A percentile compares a stretch with the other conserved stretches of the same genome.
Evolutionary conservation across 2,797 vertebrate species (phyloP).

Genomic region (Otolemur crassicaudatus): DNA sequence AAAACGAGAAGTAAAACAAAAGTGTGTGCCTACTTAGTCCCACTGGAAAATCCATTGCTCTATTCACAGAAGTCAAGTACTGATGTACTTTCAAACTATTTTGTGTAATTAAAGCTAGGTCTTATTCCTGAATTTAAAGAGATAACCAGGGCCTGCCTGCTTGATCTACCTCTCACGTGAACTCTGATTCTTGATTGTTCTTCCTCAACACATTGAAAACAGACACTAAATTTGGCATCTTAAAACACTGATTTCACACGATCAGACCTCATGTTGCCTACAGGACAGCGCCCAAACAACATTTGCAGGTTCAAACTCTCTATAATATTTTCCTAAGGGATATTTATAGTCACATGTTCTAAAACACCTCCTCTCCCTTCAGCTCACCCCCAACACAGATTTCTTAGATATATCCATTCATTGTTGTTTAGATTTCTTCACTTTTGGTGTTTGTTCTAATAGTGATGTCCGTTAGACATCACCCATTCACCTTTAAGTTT

Average conservation of each 20-base stretch:
- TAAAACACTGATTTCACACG: not conserved
- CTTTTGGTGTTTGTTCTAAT: not conserved
- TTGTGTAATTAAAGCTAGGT: conserved; percentile 36
- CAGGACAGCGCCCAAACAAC: not conserved
- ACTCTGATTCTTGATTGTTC: not conserved
- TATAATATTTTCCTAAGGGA: not conserved
- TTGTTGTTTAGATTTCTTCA: not conserved
- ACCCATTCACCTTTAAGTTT: not conserved
- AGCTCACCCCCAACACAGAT: not conserved
- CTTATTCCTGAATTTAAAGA: conserved; percentile 5
- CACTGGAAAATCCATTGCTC: conserved; percentile 50
- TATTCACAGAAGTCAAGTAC: conserved; percentile 53
- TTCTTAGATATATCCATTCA: not conserved
- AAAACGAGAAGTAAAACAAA: conserved; percentile 69
- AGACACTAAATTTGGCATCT: not conserved
- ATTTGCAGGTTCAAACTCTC: not conserved
- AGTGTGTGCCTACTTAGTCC: conserved; percentile 45
- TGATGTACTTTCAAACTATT: conserved; percentile 59
- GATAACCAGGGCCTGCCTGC: not conserved
- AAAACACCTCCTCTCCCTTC: not conserved
- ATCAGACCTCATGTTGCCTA: not conserved
- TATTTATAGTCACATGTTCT: not conserved
- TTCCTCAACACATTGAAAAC: not conserved
- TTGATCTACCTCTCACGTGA: not conserved
- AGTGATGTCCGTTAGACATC: not conserved